Evolutionary conservation across 1,140 invertebrate species (phyloP), one percentile per base, ranked within the genome.

Genomic region (Cotesia typhae): DNA sequence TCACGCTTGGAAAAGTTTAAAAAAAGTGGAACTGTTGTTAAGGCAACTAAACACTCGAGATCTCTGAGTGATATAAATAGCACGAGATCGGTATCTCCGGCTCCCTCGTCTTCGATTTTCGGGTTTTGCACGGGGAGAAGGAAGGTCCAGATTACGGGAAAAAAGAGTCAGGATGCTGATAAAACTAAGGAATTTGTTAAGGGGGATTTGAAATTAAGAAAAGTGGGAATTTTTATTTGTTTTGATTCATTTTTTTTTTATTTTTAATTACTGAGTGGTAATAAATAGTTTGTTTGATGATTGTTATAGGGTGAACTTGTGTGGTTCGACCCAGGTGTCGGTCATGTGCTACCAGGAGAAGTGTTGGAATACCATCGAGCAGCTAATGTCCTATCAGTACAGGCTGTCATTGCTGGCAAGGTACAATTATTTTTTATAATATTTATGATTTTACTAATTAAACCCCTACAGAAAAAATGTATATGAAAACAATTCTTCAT

Each of bases 251-350:
- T 60, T 60, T 35, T 28, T 28, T 28, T 35, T 9, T 41, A 38
- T 9, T 64, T 12, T 17, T 6, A 51, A 51, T 1, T 2, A 55
- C 5, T 55, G n/a, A 55, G 14, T 55, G 53, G 5, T 55, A n/a
- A 14, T 55, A 55, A 12, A 14, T 55, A 14, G n/a, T 55, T 9
- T 55, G n/a, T 70, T 67, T 64, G 38, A 52, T 35, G 28, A 70
- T 73, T 66, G 17, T 28, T 77, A 4, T 78, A 87, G 86, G 95
- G 94, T 61, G 94, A 96, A 82, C 89, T 96, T 83, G 94, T 97
- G 77, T 97, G 95, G 95, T 97, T 96, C 88, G 95, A 96, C 88
- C 94, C 95, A 47, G 92, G 94, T 12, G 90, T 96, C 76, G 94
- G 95, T 38, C 92, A 96, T 88, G 93, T 94, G 76, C 89, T 96